phyloP scores from a whole-genome alignment of 2,888 invertebrate genomes.

The Agriopis marginaria region DNA sequence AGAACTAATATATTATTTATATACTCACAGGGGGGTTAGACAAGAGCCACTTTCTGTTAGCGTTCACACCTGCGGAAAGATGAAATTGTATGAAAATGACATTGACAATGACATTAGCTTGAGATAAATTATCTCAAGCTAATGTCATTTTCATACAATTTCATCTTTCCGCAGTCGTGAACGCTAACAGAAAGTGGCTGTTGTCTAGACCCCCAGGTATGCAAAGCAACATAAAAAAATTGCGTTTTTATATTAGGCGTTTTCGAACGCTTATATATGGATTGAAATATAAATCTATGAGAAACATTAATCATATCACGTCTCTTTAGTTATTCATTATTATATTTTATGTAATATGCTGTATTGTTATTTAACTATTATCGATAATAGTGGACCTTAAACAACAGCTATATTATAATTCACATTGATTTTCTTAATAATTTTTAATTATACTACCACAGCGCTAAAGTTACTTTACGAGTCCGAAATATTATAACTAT shows the following conservation, averaged over 20 bases:
- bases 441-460: constrained; percentile 25
- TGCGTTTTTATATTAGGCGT: background rate
- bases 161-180: too few species aligned
- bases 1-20: too few species aligned
- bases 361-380: background rate
- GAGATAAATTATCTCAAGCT: too few species aligned
- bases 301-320: background rate
- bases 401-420: constrained; percentile 2
- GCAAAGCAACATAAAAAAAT: background rate
- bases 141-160: too few species aligned
- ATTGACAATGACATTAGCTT: too few species aligned
- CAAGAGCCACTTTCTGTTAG: too few species aligned
- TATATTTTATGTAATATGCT: background rate
- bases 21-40: too few species aligned
- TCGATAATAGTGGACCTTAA: constrained; percentile 6
- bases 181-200: too few species aligned
- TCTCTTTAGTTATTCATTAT: background rate
- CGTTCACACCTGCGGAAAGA: too few species aligned
- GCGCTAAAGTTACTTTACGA: constrained; percentile 26
- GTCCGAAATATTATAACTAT: constrained; percentile 12
- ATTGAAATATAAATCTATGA: background rate
- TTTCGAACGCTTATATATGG: background rate
- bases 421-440: constrained; percentile 7
- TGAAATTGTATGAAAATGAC: too few species aligned
- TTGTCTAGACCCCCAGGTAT: too few species aligned